Base-by-base conservation (phyloP, 1,140 invertebrate genomes). In the Drosophila ficusphila region DNA sequence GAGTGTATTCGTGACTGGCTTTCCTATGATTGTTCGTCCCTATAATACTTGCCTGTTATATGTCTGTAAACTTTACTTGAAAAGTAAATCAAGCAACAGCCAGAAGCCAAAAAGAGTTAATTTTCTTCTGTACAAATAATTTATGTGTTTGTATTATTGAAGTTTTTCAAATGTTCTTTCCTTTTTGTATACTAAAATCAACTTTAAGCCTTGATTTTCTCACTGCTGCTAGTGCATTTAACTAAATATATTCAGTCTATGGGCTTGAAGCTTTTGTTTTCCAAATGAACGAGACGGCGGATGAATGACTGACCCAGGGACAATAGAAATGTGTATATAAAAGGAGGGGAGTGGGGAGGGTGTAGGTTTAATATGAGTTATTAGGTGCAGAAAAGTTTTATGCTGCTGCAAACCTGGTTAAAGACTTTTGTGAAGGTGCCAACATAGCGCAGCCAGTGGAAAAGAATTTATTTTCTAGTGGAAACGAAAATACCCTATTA, bases 331-430 rank as follows among this genome's bases (percentile, higher is more conserved):
- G 41, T 46, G 51, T 16, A 41, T 5, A 12, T 25, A n/a, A n/a
- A 4, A 41, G 16, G 23, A 16, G 23, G 8, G 33, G 3, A 16
- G 46, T 19, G n/a, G 31, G 39, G 18, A 61, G 65, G 42, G 51
- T 69, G 42, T 41, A 81, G 78, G 77, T 88, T 88, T 88, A 88
- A 88, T 79, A 88, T 88, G 82, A 88, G 78, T 82, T 88, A 88
- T 88, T 78, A 88, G 71, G 82, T 88, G 82, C 64, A 62, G 73
- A 75, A 88, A 86, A 86, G 82, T 88, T 88, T 64, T 68, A 88
- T 86, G 73, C 62, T 56, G 71, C 51, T 36, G 36, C 57, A 60
- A 39, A 58, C 47, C 33, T 57, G 47, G 42, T 44, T 54, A 48
- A 41, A 34, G 39, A 64, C 53, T 54, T 54, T 54, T 52, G 58